A percentile compares a stretch with the other conserved stretches of the same genome.
phyloP scores from a whole-genome alignment of 2,113 vertebrate genomes.

The Melanocharis versteri region DNA sequence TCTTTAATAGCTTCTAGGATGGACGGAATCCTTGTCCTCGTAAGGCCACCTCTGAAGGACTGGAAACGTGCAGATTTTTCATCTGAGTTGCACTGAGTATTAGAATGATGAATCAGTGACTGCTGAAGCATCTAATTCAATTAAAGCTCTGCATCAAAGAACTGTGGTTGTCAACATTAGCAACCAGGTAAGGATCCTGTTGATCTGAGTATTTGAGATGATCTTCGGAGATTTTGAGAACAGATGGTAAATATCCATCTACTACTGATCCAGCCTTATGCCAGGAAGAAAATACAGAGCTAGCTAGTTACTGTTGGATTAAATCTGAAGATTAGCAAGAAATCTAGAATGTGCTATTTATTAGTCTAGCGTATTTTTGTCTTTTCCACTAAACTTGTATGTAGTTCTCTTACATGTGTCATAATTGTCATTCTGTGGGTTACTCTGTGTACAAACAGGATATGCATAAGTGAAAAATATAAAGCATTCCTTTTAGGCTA shows the following conservation, averaged over 20 bases:
- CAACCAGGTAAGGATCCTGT: background rate
- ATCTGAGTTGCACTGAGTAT: background rate
- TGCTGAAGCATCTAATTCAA: slow-evolving; percentile 40
- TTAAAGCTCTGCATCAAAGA: slow-evolving; percentile 45
- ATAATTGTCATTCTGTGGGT: background rate
- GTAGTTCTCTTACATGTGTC: background rate
- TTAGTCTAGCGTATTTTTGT: background rate
- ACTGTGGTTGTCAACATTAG: background rate
- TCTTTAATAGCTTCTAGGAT: slow-evolving; percentile 55
- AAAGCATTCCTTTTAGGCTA: background rate
- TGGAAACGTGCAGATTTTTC: slow-evolving; percentile 25
- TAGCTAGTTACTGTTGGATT: background rate
- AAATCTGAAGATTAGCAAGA: background rate
- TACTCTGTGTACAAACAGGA: background rate
- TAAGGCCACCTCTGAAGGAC: background rate
- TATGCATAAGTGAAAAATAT: background rate
- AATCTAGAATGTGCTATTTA: background rate
- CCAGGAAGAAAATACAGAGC: background rate
- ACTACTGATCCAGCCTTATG: background rate
- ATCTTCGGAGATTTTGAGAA: background rate
- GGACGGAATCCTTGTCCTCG: background rate
- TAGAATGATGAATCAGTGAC: slow-evolving; percentile 22
- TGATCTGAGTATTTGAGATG: slow-evolving; percentile 19
- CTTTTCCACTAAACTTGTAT: background rate
- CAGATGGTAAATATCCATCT: background rate